Base-by-base conservation (phyloP, 2,888 invertebrate genomes). In the Suillia variegata region DNA sequence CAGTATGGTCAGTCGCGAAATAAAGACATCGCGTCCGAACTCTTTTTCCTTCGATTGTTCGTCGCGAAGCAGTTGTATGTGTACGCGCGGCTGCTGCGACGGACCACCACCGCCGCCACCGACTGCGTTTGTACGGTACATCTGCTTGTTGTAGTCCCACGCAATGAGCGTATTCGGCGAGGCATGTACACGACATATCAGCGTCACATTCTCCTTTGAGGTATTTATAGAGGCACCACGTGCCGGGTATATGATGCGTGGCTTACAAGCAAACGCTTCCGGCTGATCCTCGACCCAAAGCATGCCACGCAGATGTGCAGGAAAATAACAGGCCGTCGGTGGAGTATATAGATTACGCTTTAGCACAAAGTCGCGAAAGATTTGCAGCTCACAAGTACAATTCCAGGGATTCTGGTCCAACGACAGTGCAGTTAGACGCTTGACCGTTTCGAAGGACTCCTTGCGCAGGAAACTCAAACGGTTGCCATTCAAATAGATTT, bases 371-470 rank as follows among this genome's bases (percentile, higher is more conserved):
- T 91, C 88, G 56, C 93, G 87, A 67, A 95, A 91, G 12, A 86
- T 85, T 72, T 91, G 88, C 54, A 95, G 82, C 66, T 89, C 87
- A 72, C 95, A 96, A 75, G 94, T 92, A 77, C 95, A 96, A 61
- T 89, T 86, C 95, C 94, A 95, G 0, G 91, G 92, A 80, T 95
- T 95, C 64, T 89, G 88, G 65, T 88, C 88, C 0, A 95, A 84
- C 61, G 89, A 90, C 50, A 95, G 83, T 70, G 90, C 91, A 15
- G 88, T 87, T 50, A 94, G 81, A 59, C 87, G 88, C 5, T 85
- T 85, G 54, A 94, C 80, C 33, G 85, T 84, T 59, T 85, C 85
- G 63, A 92, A 85, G 13, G 88, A 86, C 61, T 88, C 87, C 33
- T 87, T 84, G 68, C 86, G 85, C 53, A 94, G 80, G 62, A 85